phyloP scores from a whole-genome alignment of 1,140 invertebrate species.

The Drosophila dunni region DNA sequence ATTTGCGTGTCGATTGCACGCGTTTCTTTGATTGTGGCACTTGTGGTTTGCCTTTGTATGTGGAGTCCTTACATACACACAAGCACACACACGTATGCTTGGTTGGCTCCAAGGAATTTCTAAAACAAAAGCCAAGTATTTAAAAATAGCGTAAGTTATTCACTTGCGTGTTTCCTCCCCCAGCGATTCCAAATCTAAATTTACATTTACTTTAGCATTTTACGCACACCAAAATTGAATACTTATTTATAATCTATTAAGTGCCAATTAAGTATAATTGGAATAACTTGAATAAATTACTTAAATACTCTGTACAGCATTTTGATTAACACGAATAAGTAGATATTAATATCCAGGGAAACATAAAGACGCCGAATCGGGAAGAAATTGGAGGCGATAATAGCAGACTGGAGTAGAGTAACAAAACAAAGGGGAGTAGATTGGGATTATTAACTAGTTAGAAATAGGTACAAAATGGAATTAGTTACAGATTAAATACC shows the following conservation, averaged over 20 bases:
- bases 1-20: slow-evolving; percentile 30
- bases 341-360: neutral
- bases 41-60: slow-evolving; percentile 21
- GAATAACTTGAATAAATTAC: neutral
- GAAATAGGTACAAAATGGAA: too few species aligned
- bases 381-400: neutral
- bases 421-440: too few species aligned
- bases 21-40: slow-evolving; percentile 17
- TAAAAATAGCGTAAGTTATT: slow-evolving; percentile 27
- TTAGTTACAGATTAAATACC: too few species aligned
- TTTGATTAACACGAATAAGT: slow-evolving; percentile 3
- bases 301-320: slow-evolving; percentile 7
- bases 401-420: too few species aligned
- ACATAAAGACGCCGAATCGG: neutral
- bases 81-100: slow-evolving; percentile 1
- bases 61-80: slow-evolving; percentile 8
- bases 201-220: slow-evolving; percentile 12
- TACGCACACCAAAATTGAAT: slow-evolving; percentile 24
- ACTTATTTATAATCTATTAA: slow-evolving; percentile 33
- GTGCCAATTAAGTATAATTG: slow-evolving; percentile 31
- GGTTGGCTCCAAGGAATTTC: neutral
- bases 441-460: too few species aligned
- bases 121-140: slow-evolving; percentile 10
- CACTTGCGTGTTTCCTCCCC: slow-evolving; percentile 16
- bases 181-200: slow-evolving; percentile 14